phyloP scores from a whole-genome alignment of 2,888 invertebrate genomes.

The Caprella mutica region DNA sequence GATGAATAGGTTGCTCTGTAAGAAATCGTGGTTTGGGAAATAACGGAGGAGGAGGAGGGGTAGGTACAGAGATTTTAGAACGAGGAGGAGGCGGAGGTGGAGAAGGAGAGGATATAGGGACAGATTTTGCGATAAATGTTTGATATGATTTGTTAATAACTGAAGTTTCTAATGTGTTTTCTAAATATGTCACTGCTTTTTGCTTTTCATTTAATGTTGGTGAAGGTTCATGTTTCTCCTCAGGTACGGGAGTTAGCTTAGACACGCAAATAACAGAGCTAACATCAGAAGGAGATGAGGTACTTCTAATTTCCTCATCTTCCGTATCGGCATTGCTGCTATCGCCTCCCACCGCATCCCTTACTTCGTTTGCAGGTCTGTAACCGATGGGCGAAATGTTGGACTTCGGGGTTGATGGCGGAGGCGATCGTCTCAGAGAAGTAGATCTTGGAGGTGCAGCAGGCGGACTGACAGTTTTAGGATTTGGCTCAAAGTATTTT shows the following conservation, averaged over 20 bases:
- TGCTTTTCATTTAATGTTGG: no score
- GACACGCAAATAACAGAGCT: constrained; percentile 7
- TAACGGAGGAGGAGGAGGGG: constrained; percentile 14
- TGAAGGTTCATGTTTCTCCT: no score
- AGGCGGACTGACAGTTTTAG: constrained; percentile 9
- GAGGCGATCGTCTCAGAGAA: not conserved
- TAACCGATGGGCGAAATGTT: not conserved
- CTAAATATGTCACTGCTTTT: no score
- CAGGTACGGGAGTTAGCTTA: constrained; percentile 3
- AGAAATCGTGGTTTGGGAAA: constrained; percentile 8
- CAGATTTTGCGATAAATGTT: no score
- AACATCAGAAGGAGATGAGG: constrained; percentile 7
- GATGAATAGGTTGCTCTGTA: constrained; percentile 11
- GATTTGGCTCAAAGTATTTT: not conserved
- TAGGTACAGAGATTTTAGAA: no score
- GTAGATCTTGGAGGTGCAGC: constrained; percentile 11
- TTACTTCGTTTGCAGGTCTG: not conserved
- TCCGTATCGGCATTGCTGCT: not conserved
- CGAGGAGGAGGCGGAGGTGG: no score
- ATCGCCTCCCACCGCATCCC: not conserved
- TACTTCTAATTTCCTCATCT: constrained; percentile 1
- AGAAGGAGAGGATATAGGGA: not conserved
- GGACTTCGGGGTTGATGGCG: not conserved
- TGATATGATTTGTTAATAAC: no score
- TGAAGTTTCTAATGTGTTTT: no score